A percentile compares a stretch with the other conserved stretches of the same genome.
Evolutionary conservation across 2,888 invertebrate genomes (phyloP).

Genomic region (Gastracanthus pulcherrimus): DNA sequence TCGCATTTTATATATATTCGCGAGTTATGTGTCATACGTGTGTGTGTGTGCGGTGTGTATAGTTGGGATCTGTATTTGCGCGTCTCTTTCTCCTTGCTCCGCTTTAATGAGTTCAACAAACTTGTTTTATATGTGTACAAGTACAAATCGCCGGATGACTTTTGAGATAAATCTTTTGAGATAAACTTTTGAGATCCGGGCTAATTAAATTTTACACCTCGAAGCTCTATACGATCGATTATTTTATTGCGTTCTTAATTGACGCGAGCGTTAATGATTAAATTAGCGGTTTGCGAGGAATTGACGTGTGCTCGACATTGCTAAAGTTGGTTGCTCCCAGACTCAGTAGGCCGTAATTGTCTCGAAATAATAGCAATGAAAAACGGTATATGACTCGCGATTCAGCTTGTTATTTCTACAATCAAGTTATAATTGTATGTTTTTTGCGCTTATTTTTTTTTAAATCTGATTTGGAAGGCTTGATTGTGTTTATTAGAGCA

Average conservation of each 20-base stretch:
- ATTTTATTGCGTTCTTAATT: not conserved
- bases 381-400: too few relatives aligned
- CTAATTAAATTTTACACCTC: slow-evolving; percentile 50
- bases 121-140: slow-evolving; percentile 36
- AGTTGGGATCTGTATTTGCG: not conserved
- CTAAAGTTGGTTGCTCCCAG: too few relatives aligned
- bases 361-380: too few relatives aligned
- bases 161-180: not conserved
- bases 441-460: too few relatives aligned
- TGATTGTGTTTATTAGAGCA: too few relatives aligned
- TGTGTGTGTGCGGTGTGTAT: not conserved
- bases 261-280: not conserved
- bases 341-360: too few relatives aligned
- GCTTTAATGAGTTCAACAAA: slow-evolving; percentile 47
- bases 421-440: too few relatives aligned
- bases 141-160: slow-evolving; percentile 16
- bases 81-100: not conserved
- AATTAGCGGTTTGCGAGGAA: not conserved
- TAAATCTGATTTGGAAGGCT: too few relatives aligned
- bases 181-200: not conserved
- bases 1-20: slow-evolving; percentile 12
- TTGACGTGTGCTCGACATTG: too few relatives aligned
- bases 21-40: not conserved
- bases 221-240: slow-evolving; percentile 4
- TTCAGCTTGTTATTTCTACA: too few relatives aligned